Conservation (phyloP, 2,113 vertebrate species). For the Calyptommatus sinebrachiatus region DNA sequence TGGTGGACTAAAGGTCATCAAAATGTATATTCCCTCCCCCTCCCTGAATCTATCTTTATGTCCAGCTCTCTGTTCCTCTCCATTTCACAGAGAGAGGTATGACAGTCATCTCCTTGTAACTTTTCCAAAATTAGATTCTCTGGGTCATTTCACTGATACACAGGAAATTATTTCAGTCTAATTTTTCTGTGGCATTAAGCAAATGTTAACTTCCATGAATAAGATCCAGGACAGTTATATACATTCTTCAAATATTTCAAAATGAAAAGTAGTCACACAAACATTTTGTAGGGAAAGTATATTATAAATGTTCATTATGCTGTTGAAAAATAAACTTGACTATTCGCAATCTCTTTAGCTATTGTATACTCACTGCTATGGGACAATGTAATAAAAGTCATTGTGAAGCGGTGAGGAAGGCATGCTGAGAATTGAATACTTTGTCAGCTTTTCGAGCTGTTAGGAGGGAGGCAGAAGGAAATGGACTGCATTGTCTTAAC, state of each 20-base stretch:
- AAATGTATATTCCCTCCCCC: not conserved
- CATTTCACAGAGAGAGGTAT: not conserved
- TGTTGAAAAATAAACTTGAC: not conserved
- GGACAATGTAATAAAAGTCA: constrained; percentile 19
- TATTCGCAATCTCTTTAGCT: not conserved
- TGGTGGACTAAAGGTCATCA: not conserved
- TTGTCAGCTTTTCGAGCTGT: constrained; percentile 4
- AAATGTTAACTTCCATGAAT: not conserved
- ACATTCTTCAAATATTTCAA: constrained; percentile 11
- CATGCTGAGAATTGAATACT: not conserved
- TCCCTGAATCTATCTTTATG: too few species aligned
- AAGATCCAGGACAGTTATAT: not conserved
- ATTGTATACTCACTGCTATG: not conserved
- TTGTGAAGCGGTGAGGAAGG: constrained; percentile 19
- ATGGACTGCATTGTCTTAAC: not conserved
- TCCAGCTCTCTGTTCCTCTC: too few species aligned
- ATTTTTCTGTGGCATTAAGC: not conserved
- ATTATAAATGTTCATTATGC: not conserved
- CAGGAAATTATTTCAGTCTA: not conserved
- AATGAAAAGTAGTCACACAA: not conserved
- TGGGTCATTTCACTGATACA: not conserved
- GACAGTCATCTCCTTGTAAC: too few species aligned
- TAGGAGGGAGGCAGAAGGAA: not conserved
- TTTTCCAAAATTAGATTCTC: not conserved
- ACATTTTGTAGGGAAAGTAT: not conserved